phyloP scores from a whole-genome alignment of 2,113 vertebrate species.

The Chaetodon trifascialis region DNA sequence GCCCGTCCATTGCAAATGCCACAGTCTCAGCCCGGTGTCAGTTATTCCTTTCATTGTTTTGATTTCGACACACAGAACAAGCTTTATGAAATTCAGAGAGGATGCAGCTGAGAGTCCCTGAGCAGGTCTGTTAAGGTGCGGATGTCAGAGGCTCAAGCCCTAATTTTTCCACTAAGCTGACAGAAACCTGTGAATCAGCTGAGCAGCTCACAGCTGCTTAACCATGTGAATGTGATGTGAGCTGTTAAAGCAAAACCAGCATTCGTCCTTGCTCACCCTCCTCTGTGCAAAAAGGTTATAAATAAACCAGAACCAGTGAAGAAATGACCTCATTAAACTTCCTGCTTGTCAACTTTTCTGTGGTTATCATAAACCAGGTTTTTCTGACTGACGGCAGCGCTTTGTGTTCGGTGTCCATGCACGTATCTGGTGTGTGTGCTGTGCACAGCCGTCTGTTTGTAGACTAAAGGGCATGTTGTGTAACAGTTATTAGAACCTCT shows the following conservation, averaged over 20 bases:
- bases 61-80: constrained; percentile 28
- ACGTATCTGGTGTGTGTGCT: background rate
- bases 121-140: background rate
- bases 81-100: constrained; percentile 8
- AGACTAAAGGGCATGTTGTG: constrained; percentile 26
- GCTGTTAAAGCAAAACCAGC: background rate
- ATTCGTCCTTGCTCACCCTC: background rate
- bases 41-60: background rate
- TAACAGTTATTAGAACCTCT: constrained; percentile 36
- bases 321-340: background rate
- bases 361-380: background rate
- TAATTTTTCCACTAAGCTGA: background rate
- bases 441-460: background rate
- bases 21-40: constrained; percentile 9
- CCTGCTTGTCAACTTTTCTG: background rate
- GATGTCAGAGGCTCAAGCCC: background rate
- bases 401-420: background rate
- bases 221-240: background rate
- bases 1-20: constrained; percentile 45
- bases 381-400: background rate
- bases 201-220: constrained; percentile 8
- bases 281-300: background rate
- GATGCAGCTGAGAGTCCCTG: background rate
- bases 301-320: background rate
- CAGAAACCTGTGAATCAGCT: background rate